Percentiles rank a stretch among this genome's conserved stretches.
phyloP scores from a whole-genome alignment of 1,140 invertebrate genomes.

The Agraylea sexmaculata region DNA sequence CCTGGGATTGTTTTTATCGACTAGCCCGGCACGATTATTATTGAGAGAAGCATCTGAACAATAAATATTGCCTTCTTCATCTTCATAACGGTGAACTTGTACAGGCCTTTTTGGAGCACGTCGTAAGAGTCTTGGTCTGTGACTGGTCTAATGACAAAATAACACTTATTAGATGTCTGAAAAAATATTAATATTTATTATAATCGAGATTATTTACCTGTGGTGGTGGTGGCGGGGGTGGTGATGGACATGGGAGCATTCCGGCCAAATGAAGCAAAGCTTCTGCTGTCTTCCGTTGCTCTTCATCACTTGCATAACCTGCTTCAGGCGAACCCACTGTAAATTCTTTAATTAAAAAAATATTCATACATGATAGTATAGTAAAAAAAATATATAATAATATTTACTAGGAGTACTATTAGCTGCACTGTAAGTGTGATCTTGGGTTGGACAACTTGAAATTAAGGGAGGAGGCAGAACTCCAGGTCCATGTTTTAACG shows the following conservation, averaged over 20 bases:
- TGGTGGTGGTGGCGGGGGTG: too few species aligned
- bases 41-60: too few species aligned
- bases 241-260: constrained; percentile 5
- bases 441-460: constrained; percentile 20
- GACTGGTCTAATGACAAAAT: constrained; percentile 7
- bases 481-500: constrained; percentile 58
- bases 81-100: too few species aligned
- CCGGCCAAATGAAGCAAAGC: constrained; percentile 18
- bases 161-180: too few species aligned
- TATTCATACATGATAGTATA: not conserved
- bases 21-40: constrained; percentile 13
- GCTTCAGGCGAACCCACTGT: constrained; percentile 19
- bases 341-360: not conserved
- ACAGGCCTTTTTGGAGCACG: constrained; percentile 13
- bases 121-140: constrained; percentile 16
- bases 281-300: constrained; percentile 19
- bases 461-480: constrained; percentile 24
- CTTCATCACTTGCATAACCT: constrained; percentile 19
- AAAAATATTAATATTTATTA: too few species aligned
- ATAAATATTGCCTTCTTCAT: too few species aligned
- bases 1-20: too few species aligned
- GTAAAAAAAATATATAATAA: constrained; percentile 3
- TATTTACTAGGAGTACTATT: constrained; percentile 7
- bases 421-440: constrained; percentile 20
- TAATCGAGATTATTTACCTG: too few species aligned